phyloP scores from a whole-genome alignment of 2,888 invertebrate species.

The Drosophila kokeensis region DNA sequence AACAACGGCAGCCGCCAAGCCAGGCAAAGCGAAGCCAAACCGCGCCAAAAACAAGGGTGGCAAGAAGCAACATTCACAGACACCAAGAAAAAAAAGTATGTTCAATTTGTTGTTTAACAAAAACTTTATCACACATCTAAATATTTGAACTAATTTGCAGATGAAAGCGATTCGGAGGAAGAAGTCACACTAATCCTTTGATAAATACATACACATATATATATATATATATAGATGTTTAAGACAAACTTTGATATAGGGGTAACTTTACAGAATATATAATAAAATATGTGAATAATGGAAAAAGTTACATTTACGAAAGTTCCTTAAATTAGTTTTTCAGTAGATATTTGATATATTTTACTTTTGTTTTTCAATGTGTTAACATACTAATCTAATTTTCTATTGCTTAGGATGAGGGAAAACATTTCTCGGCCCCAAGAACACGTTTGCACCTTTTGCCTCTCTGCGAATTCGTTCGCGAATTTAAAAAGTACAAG shows the following conservation, averaged over 20 bases:
- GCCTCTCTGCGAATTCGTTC: not conserved
- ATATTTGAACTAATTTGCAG: slow-evolving; percentile 40
- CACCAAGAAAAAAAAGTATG: slow-evolving; percentile 21
- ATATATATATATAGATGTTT: slow-evolving; percentile 13
- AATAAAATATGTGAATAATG: not conserved
- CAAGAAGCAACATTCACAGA: slow-evolving; percentile 35
- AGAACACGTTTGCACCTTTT: slow-evolving; percentile 27
- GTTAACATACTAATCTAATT: not conserved
- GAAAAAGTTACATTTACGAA: not conserved
- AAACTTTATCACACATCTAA: slow-evolving; percentile 1
- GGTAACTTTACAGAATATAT: not conserved
- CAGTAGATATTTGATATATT: not conserved
- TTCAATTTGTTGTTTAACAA: not conserved
- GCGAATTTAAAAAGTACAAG: not conserved
- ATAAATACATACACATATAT: not conserved
- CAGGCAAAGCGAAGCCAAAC: slow-evolving; percentile 38
- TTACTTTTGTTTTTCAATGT: not conserved
- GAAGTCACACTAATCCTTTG: slow-evolving; percentile 50
- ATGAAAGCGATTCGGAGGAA: slow-evolving; percentile 66
- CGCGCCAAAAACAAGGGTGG: slow-evolving; percentile 34
- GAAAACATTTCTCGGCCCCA: slow-evolving; percentile 29
- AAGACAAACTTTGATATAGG: slow-evolving; percentile 8
- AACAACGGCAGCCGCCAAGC: slow-evolving; percentile 8
- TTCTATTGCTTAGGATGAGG: not conserved
- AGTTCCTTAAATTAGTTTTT: not conserved